Base-by-base conservation (phyloP, 2,888 invertebrate species). In the Drosophila anceps region DNA sequence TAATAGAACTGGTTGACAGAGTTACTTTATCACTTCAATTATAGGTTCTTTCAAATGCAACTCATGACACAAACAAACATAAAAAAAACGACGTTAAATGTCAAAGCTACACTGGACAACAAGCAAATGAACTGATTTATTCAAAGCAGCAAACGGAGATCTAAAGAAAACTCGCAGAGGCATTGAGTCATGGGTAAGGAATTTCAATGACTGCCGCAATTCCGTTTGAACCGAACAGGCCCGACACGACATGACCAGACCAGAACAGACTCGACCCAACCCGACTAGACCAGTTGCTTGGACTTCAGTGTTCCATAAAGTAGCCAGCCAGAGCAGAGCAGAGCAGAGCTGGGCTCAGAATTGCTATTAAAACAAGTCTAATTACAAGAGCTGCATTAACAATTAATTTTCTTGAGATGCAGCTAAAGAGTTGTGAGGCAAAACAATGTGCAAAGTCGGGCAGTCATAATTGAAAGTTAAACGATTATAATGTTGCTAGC, bases 171-270 rank as follows among this genome's bases (percentile, higher is more conserved):
- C 37, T 39, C 20, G 31, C 18, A 2, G 62, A 35, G 43, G 20
- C 37, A 44, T 41, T 57, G 71, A 71, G 51, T 63, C 70, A 71
- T 57, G 48, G 37, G 6, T 39, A 12, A 29, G 35, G 70, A 70
- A 70, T 71, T 70, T 70, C 63, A 70, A 71, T 57, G 71, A 62
- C 41, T 59, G 44, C 59, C 69, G 66, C 57, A 53, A 55, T 33
- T 51, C 51, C 51, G 53, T 9, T 15, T 35, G 35, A 35, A 4
- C 53, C 20, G 31, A 35, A 33, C 33, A 8, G 24, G 13, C 20
- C 2, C 35, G 4, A 35, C 18, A 8, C n/a, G 51, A 35, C 18
- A 8, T 10, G 51, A 51, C 20, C 31, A 51, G 20, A 51, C 4
- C 46, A 46, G 48, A 44, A 15, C 46, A 46, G 27, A 46, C 46